A percentile compares a stretch with the other conserved stretches of the same genome.
phyloP scores from a whole-genome alignment of 1,140 invertebrate genomes.

The Dendrolimus punctatus region DNA sequence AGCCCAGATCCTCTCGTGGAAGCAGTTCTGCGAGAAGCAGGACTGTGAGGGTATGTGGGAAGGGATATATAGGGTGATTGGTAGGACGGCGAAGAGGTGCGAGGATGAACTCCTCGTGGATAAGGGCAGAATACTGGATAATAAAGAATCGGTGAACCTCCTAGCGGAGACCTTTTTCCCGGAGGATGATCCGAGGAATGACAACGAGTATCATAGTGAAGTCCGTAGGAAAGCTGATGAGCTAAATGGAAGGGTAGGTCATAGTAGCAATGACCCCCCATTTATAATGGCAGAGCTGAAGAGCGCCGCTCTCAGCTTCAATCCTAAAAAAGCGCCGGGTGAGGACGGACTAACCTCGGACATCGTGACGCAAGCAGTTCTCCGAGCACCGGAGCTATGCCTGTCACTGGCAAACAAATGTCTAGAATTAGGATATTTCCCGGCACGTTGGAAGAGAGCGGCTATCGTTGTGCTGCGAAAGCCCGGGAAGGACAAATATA shows the following conservation, averaged over 20 bases:
- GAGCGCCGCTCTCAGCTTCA: not conserved
- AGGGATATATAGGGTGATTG: slow-evolving; percentile 8
- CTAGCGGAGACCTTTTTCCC: slow-evolving; percentile 12
- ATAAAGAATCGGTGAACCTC: slow-evolving; percentile 2
- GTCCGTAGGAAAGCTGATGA: not conserved
- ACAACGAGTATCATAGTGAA: not conserved
- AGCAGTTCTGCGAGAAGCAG: slow-evolving; percentile 8
- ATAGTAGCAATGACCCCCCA: slow-evolving; percentile 5
- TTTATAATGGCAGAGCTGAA: slow-evolving; percentile 7
- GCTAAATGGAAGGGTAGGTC: not conserved
- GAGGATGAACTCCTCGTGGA: slow-evolving; percentile 3
- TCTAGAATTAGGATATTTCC: not conserved
- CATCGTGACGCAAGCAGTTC: slow-evolving; percentile 1
- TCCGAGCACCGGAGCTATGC: not conserved
- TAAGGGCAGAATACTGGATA: not conserved
- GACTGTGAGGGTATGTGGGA: too few species aligned
- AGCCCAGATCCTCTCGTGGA: slow-evolving; percentile 6
- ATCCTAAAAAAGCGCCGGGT: slow-evolving; percentile 15
- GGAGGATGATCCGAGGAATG: not conserved
- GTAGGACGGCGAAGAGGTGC: not conserved
- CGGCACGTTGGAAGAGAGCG: not conserved
- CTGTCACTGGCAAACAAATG: not conserved
- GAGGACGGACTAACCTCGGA: slow-evolving; percentile 10
- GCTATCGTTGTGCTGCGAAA: too few species aligned
- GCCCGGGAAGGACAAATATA: too few species aligned